phyloP scores from a whole-genome alignment of 2,113 vertebrate genomes.

The Trochalopteron elliotii region DNA sequence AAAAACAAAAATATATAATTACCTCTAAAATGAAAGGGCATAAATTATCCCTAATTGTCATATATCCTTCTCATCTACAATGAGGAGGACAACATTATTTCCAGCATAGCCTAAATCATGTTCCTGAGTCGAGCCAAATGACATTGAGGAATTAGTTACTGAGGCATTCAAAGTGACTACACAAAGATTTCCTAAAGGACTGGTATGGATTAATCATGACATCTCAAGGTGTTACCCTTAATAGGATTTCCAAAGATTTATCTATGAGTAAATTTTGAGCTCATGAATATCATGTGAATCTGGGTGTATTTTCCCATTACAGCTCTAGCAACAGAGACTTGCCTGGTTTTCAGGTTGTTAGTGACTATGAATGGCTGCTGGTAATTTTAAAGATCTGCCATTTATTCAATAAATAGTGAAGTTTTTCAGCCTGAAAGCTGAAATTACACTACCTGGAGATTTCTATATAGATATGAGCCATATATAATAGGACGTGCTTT shows the following conservation, averaged over 20 bases:
- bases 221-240: conserved; percentile 58
- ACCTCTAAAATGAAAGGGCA: not conserved
- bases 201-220: conserved; percentile 56
- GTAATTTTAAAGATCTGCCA: not conserved
- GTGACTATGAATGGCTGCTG: not conserved
- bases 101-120: not conserved
- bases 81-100: not conserved
- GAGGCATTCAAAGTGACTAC: conserved; percentile 40
- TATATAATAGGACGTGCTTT: not conserved
- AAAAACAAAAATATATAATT: not conserved
- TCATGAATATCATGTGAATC: not conserved
- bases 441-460: not conserved
- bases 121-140: not conserved
- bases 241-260: conserved; percentile 61
- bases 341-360: not conserved
- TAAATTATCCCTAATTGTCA: not conserved
- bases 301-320: not conserved
- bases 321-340: not conserved
- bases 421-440: not conserved
- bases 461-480: not conserved
- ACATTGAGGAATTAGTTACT: conserved; percentile 58
- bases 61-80: not conserved
- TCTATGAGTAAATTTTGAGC: conserved; percentile 41
- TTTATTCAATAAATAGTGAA: not conserved
- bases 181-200: conserved; percentile 57